phyloP scores from a whole-genome alignment of 2,797 vertebrate genomes.

The Channallabes apus region DNA sequence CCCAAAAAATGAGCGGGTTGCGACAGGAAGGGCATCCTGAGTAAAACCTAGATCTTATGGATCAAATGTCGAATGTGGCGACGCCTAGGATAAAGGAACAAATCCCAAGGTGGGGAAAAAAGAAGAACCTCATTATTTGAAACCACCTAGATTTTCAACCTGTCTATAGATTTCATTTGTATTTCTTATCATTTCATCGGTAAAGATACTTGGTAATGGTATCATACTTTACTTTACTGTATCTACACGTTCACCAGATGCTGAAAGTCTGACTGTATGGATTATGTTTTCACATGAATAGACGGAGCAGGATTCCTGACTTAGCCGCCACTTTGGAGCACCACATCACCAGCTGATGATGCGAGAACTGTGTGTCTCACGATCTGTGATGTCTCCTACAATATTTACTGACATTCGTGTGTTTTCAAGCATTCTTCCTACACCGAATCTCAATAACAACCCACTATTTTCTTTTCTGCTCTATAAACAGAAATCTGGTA shows the following conservation, averaged over 20 bases:
- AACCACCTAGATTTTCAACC: background rate
- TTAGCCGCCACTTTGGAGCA: conserved; percentile 49
- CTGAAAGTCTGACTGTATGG: conserved; percentile 29
- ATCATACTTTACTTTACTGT: conserved; percentile 13
- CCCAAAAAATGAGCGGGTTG: too few relatives aligned
- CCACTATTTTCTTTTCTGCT: background rate
- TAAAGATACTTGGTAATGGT: background rate
- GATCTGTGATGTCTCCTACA: conserved; percentile 61
- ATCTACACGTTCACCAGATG: conserved; percentile 14
- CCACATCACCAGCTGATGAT: conserved; percentile 55
- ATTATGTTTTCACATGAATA: conserved; percentile 45
- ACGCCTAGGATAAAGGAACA: too few relatives aligned
- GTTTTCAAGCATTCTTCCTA: conserved; percentile 53
- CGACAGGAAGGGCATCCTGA: too few relatives aligned
- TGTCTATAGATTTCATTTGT: background rate
- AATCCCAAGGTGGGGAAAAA: too few relatives aligned
- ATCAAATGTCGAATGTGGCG: too few relatives aligned
- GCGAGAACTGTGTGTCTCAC: conserved; percentile 47
- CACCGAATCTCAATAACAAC: conserved; percentile 13
- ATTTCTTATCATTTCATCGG: background rate
- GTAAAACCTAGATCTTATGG: too few relatives aligned
- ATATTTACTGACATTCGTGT: conserved; percentile 53
- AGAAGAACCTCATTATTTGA: background rate
- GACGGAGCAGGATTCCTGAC: conserved; percentile 45
- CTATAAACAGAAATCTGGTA: background rate